Base-by-base conservation (phyloP, 2,113 vertebrate species). In the Poeciliopsis occidentalis region DNA sequence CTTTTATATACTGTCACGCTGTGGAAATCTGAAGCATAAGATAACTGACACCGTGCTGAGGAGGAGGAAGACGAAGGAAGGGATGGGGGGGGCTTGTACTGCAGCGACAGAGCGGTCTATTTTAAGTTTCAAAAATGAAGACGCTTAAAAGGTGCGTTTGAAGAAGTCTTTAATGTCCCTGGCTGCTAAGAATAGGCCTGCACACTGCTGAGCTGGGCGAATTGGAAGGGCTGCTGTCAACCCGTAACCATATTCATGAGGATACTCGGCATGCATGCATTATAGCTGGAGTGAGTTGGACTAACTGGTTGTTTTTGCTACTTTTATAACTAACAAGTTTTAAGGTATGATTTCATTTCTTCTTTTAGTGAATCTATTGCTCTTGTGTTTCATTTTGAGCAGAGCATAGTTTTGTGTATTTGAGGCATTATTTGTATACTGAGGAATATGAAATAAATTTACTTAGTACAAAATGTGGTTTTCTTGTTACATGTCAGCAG, bases 131-230 rank as follows among this genome's bases (percentile, higher is more conserved):
- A 91, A 93, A 94, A 94, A 92, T 87, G 89, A 95, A 94, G 94
- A 94, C 92, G 92, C 95, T 95, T 94, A 95, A 95, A 95, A 94
- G 95, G 94, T 94, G 93, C 91, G 93, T 91, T 94, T 93, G 92
- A 93, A 94, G 91, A 94, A 94, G 91, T 92, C 91, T 86, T 88
- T 73, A 80, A 85, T 91, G 82, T 88, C 79, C 71, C 47, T 44
- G 47, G 66, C 13, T 78, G 89, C 95, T 95, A 95, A 95, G 92
- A 93, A 94, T 95, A 95, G 91, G 79, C 44, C 54, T 30, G 68
- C 71, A 78, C 78, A 78, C 77, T 94, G 92, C 92, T 93, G 91
- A 92, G 89, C 79, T 82, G 81, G 89, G 73, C 82, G 78, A 91
- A 92, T 88, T 88, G 82, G 34, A 87, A 79, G 61, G 79, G 82